A percentile compares a stretch with the other conserved stretches of the same genome.
Evolutionary conservation across 2,888 invertebrate genomes (phyloP).

Genomic region (Anodontia alba): DNA sequence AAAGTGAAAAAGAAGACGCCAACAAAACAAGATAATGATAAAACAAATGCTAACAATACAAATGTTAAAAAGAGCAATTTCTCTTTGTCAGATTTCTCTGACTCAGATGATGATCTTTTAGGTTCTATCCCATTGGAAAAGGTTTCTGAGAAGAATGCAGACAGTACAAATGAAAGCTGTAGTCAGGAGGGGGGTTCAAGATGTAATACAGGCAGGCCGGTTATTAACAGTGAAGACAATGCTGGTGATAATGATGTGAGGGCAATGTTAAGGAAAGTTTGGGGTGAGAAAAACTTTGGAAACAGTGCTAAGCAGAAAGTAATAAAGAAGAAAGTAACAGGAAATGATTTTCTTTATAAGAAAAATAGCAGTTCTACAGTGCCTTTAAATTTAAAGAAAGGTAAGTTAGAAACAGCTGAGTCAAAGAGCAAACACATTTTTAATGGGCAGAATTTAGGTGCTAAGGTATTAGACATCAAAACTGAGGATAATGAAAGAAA

Average conservation of each 20-base stretch:
- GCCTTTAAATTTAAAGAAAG: background rate
- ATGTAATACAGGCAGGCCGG: background rate
- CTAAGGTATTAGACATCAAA: too few relatives aligned
- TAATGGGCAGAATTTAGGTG: background rate
- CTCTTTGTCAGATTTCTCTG: conserved; percentile 47
- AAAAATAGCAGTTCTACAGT: conserved; percentile 1
- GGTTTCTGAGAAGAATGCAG: background rate
- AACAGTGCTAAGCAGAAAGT: conserved; percentile 13
- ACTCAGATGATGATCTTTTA: conserved; percentile 58
- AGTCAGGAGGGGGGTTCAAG: background rate
- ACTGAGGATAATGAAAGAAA: too few relatives aligned
- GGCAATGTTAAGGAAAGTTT: conserved; percentile 63
- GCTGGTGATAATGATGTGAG: conserved; percentile 47
- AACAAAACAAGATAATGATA: background rate
- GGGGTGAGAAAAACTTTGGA: conserved; percentile 59
- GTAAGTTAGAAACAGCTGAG: too few relatives aligned
- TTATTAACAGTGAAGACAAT: background rate
- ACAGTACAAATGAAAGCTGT: background rate
- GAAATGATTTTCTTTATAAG: background rate
- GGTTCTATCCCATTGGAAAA: conserved; percentile 8
- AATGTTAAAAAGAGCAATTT: conserved; percentile 12
- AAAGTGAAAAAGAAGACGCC: background rate
- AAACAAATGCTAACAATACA: background rate
- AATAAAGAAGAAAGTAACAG: background rate
- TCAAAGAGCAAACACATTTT: background rate